Conservation (phyloP, 2,797 vertebrate genomes). For the Percopsis omiscomaycus region DNA sequence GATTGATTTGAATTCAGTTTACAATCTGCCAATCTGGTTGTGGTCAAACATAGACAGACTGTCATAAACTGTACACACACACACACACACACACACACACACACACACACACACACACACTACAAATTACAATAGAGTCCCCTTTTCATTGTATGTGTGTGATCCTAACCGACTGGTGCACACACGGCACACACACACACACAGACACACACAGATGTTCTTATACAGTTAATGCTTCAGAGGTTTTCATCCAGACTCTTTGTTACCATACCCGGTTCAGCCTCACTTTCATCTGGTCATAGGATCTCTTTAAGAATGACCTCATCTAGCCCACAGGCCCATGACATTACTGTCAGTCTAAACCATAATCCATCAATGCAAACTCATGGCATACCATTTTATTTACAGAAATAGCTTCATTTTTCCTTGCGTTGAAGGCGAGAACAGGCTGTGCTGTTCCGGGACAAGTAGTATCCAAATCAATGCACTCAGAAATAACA, state of each 20-base stretch:
- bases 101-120: neutral
- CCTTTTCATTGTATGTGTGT: too few relatives aligned
- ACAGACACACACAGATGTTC: too few relatives aligned
- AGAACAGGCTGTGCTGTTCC: neutral
- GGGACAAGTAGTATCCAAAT: neutral
- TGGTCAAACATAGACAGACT: constrained; percentile 22
- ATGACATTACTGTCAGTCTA: neutral
- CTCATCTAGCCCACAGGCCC: neutral
- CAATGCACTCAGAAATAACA: neutral
- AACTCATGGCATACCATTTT: neutral
- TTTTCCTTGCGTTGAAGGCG: neutral
- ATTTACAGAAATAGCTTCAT: neutral
- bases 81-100: neutral
- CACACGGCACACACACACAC: too few relatives aligned
- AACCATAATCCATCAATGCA: constrained; percentile 2
- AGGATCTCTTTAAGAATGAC: neutral
- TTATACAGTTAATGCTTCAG: too few relatives aligned
- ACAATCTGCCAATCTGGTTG: constrained; percentile 19
- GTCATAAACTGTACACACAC: neutral
- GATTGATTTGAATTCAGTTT: constrained; percentile 21
- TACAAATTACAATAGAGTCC: too few relatives aligned
- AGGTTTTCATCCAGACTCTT: too few relatives aligned
- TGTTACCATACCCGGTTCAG: neutral
- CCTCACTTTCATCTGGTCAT: neutral
- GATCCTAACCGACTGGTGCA: neutral